Evolutionary conservation across 2,797 vertebrate species (phyloP), one percentile per base, ranked within the genome.

Genomic region (Potorous gilbertii): DNA sequence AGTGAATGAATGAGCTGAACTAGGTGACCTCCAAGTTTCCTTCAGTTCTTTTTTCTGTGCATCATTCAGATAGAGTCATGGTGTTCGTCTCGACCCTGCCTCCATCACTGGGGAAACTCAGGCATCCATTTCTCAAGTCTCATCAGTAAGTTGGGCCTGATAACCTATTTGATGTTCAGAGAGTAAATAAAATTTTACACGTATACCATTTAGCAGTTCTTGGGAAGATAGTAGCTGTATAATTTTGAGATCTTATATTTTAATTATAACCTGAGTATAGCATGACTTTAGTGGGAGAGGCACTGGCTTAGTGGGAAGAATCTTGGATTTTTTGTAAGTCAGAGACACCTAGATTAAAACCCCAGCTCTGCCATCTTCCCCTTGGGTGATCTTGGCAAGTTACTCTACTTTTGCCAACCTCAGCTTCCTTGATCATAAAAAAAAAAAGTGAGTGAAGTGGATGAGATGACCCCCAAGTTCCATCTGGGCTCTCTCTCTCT

Each of bases 161-260:
- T 81, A 46, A 18, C n/a, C 1, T 81, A 27, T 81, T 46, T 40
- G 27, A 93, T 92, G 2, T 54, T 93, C 18, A 62, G 91, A 95
- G 18, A 91, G 34, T 89, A 91, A 94, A 55, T 90, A 54, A 95
- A 96, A 91, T 21, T 34, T 91, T 92, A 34, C 46, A 0, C 90
- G 87, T 31, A 52, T 46, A 52, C 74, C n/a, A 91, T 28, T 74
- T 57, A 90, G 54, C 24, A 55, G 56, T 95, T 96, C 66, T 94
- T 40, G 87, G 91, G 46, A 97, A 94, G 92, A 94, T 90, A 66
- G 94, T 55, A 95, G 93, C 55, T 13, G 10, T 87, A 8, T 50
- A 56, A n/a, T 95, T 93, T 96, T 29, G 87, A n/a, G 87, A 29
- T 93, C 91, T 46, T 52, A 28, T 92, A 57, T 50, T 54, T 66